Evolutionary conservation across 2,888 invertebrate species (phyloP).

Genomic region (Hydroisotoma schaefferi): DNA sequence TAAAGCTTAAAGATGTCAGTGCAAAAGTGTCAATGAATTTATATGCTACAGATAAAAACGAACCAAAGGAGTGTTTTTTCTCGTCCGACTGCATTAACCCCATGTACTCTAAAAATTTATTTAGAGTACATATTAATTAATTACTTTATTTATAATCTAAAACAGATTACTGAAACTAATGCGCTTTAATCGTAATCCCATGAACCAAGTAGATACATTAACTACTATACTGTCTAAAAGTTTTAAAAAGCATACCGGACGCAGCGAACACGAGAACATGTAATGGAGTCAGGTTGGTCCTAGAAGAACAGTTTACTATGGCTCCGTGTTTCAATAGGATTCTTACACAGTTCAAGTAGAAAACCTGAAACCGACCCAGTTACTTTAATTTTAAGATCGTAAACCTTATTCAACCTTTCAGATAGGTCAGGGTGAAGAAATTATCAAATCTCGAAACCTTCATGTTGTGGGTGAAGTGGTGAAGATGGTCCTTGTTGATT

Average conservation of each 20-base stretch:
- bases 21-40: too few relatives aligned
- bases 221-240: too few relatives aligned
- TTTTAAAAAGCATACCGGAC: slow-evolving; percentile 51
- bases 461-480: slow-evolving; percentile 69
- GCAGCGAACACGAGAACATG: slow-evolving; percentile 69
- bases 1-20: too few relatives aligned
- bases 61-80: slow-evolving; percentile 63
- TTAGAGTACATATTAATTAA: neutral
- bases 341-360: slow-evolving; percentile 67
- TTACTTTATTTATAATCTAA: too few relatives aligned
- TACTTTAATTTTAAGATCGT: too few relatives aligned
- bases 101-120: slow-evolving; percentile 58
- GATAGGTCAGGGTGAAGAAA: too few relatives aligned
- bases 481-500: slow-evolving; percentile 69
- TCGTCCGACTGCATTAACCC: slow-evolving; percentile 65
- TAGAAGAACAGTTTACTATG: slow-evolving; percentile 68
- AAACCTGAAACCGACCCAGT: slow-evolving; percentile 58
- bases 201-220: neutral
- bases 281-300: slow-evolving; percentile 65
- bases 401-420: too few relatives aligned
- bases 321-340: slow-evolving; percentile 68
- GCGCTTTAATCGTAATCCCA: too few relatives aligned
- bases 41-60: too few relatives aligned
- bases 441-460: too few relatives aligned
- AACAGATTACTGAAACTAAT: too few relatives aligned